A percentile compares a stretch with the other conserved stretches of the same genome.
Conservation (phyloP, 2,797 vertebrate genomes). For the Sebastes hubbsi region DNA sequence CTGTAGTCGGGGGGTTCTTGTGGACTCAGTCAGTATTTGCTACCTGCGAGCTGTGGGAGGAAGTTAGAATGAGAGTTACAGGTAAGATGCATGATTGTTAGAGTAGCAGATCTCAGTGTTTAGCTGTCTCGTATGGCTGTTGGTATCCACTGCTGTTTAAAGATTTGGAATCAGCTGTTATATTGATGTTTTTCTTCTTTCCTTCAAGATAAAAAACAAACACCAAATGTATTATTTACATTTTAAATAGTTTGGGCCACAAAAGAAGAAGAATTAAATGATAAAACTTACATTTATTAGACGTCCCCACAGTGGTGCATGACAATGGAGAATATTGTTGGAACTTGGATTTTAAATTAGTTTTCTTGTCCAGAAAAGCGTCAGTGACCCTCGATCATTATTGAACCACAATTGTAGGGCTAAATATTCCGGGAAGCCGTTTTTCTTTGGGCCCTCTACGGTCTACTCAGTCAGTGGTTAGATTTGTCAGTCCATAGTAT, state of each 20-base stretch:
- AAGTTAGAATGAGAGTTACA: slow-evolving; percentile 76
- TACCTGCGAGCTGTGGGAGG: slow-evolving; percentile 58
- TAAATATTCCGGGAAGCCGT: too few species aligned
- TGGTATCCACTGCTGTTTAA: not conserved
- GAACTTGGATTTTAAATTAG: not conserved
- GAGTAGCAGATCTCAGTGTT: not conserved
- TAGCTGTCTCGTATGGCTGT: not conserved
- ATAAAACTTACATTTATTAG: not conserved
- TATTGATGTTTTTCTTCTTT: not conserved
- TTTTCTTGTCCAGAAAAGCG: not conserved
- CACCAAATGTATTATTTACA: not conserved
- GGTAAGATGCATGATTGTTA: slow-evolving; percentile 67
- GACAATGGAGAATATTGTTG: not conserved
- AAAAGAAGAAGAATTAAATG: not conserved
- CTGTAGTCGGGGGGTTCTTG: slow-evolving; percentile 16
- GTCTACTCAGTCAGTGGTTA: not conserved
- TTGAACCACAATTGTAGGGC: not conserved
- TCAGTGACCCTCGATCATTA: not conserved
- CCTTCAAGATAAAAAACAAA: not conserved
- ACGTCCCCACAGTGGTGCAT: not conserved
- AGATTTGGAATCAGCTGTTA: not conserved
- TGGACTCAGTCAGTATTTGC: slow-evolving; percentile 30
- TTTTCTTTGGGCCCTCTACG: too few species aligned
- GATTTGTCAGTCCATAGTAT: not conserved
- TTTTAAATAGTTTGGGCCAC: not conserved